Evolutionary conservation across 2,888 invertebrate species (phyloP).

Genomic region (Thereva unica): DNA sequence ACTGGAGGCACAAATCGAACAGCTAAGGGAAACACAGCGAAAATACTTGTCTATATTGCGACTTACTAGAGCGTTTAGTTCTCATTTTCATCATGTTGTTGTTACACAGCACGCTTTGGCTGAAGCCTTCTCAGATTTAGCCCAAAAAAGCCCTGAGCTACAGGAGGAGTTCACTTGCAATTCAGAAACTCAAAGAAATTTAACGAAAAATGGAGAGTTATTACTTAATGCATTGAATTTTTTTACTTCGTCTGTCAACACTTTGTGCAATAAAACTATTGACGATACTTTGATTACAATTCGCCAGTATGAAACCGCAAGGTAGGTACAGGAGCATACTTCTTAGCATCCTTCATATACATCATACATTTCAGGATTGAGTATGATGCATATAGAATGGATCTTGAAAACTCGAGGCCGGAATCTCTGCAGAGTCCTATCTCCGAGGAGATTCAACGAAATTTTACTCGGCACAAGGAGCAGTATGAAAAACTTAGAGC

Average conservation of each 20-base stretch:
- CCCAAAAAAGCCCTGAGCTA: conserved; percentile 94
- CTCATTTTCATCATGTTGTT: conserved; percentile 86
- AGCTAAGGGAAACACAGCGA: conserved; percentile 89
- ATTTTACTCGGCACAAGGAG: conserved; percentile 82
- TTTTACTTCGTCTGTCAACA: conserved; percentile 94
- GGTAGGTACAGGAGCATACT: conserved; percentile 52
- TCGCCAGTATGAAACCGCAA: conserved; percentile 66
- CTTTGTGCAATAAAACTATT: conserved; percentile 96
- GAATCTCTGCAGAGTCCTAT: conserved; percentile 61
- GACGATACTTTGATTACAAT: conserved; percentile 83
- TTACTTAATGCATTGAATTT: conserved; percentile 91
- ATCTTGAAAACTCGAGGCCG: conserved; percentile 81
- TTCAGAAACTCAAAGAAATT: conserved; percentile 91
- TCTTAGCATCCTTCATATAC: not conserved
- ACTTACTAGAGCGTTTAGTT: conserved; percentile 80
- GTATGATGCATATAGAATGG: conserved; percentile 96
- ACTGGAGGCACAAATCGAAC: conserved; percentile 91
- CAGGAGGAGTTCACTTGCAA: conserved; percentile 94
- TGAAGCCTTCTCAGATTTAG: conserved; percentile 92
- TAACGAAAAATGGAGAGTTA: conserved; percentile 92
- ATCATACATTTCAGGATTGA: conserved; percentile 71
- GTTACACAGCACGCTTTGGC: conserved; percentile 86
- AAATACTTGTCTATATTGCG: conserved; percentile 88
- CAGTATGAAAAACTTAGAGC: conserved; percentile 90
- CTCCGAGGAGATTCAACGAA: conserved; percentile 78